Evolutionary conservation across 37 sponge, comb jelly and placozoan species (phyloP).

Genomic region (Bolinopsis microptera): DNA sequence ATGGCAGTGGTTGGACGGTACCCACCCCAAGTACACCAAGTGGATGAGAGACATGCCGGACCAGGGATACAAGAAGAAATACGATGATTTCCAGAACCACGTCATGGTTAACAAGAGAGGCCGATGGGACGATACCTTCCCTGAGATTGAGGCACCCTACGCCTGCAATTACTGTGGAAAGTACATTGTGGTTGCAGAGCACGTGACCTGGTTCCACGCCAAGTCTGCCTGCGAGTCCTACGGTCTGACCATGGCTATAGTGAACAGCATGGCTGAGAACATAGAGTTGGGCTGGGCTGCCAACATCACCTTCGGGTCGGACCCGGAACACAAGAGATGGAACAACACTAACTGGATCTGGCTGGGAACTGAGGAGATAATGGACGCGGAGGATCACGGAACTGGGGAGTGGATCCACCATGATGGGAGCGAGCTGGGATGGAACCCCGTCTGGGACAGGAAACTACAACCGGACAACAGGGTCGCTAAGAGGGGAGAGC

Average conservation of each 20-base stretch:
- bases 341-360: conserved; percentile 1
- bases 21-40: not conserved
- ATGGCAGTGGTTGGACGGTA: not conserved
- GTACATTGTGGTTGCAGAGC: not conserved
- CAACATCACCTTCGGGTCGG: not conserved
- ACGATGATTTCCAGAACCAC: not conserved
- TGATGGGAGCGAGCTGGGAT: not conserved
- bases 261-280: not conserved
- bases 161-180: not conserved
- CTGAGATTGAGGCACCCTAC: not conserved
- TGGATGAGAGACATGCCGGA: not conserved
- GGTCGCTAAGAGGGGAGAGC: not conserved
- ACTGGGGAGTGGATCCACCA: not conserved
- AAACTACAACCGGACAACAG: not conserved
- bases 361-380: not conserved
- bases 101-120: not conserved
- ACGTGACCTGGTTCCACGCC: not conserved
- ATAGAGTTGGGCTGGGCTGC: not conserved
- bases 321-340: not conserved
- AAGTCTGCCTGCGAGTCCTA: not conserved
- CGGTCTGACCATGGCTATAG: conserved; percentile 33
- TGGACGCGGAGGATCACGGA: not conserved
- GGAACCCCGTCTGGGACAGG: not conserved
- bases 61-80: not conserved
- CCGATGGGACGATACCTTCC: not conserved